Conservation (phyloP, 2,113 vertebrate species). For the Miniopterus natalensis region DNA sequence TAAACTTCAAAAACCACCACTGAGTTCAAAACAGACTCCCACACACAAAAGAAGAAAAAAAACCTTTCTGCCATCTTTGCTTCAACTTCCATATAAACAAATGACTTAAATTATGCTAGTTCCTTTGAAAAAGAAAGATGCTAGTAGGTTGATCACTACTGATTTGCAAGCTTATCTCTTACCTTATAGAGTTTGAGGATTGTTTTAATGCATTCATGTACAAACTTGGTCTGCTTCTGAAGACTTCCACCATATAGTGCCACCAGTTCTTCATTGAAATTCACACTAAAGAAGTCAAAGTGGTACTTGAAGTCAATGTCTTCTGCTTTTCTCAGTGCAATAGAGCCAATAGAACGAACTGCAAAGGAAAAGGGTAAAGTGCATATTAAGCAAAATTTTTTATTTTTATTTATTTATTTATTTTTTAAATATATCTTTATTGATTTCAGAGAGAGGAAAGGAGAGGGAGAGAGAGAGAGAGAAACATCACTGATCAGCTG, state of each 20-base stretch:
- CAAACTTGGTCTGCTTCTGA: slow-evolving; percentile 94
- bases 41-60: neutral
- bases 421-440: too few relatives aligned
- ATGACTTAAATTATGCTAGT: neutral
- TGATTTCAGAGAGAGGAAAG: too few relatives aligned
- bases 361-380: neutral
- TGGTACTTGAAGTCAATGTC: slow-evolving; percentile 93
- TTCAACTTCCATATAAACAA: slow-evolving; percentile 8
- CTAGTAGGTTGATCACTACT: neutral
- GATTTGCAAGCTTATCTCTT: slow-evolving; percentile 60
- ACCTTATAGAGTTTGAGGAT: slow-evolving; percentile 98
- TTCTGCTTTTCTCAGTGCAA: slow-evolving; percentile 97
- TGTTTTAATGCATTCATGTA: slow-evolving; percentile 96
- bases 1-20: slow-evolving; percentile 41
- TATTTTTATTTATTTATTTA: too few relatives aligned
- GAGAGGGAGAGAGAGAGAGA: too few relatives aligned
- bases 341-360: slow-evolving; percentile 97
- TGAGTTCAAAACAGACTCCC: neutral
- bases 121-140: neutral
- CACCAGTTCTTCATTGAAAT: slow-evolving; percentile 98
- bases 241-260: slow-evolving; percentile 97
- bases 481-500: too few relatives aligned
- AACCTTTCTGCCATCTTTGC: neutral
- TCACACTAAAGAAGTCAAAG: slow-evolving; percentile 97
- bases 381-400: neutral